These are phyloP conservation scores for Lagenorhynchus albirostris DNA, from an alignment of 2,113 vertebrate species.

Conservation along the genomic window DNA sequence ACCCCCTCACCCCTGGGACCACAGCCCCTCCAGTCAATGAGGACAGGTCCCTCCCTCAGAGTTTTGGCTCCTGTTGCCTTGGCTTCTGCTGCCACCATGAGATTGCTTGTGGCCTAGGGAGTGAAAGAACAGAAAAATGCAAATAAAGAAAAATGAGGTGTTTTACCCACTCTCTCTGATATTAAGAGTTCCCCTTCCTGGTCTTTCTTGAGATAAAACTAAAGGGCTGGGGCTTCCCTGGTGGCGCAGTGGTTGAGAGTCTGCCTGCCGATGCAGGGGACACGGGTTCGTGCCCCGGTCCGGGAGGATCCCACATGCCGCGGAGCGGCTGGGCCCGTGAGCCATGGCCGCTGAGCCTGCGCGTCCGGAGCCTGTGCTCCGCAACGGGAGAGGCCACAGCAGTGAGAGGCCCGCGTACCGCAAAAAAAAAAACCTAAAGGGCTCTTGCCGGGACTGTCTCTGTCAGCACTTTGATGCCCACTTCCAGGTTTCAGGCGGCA, in stretches of 20 bases:
- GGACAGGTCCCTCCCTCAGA: neutral
- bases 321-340: no score
- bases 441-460: neutral
- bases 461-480: no score
- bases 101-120: neutral
- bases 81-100: neutral
- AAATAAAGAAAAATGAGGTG: neutral
- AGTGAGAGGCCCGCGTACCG: no score
- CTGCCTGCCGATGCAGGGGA: no score
- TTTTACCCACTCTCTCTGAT: neutral
- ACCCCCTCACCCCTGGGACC: neutral
- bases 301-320: no score
- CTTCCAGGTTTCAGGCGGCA: neutral
- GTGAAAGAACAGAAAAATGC: neutral
- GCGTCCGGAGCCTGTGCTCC: no score
- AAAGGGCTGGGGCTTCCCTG: neutral
- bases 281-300: no score
- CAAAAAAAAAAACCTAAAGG: neutral
- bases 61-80: neutral
- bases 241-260: no score
- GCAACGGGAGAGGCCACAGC: no score
- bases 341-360: no score
- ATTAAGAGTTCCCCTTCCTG: neutral
- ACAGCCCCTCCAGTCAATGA: neutral
- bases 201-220: neutral